Evolutionary conservation across 2,113 vertebrate genomes (phyloP).

Genomic region (Oncorhynchus masou): DNA sequence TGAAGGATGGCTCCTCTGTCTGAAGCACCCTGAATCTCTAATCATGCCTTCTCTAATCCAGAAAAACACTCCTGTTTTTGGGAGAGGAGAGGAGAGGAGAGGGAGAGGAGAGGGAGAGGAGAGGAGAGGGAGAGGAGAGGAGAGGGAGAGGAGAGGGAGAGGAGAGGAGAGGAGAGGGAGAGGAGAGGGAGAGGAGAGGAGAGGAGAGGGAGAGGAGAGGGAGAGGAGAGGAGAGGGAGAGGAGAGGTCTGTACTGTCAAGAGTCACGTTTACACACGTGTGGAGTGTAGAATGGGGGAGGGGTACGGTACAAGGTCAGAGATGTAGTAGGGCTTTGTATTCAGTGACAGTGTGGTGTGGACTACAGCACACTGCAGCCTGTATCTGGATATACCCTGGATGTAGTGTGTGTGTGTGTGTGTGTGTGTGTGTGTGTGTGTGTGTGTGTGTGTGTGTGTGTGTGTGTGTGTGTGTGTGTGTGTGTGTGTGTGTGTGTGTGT

Average conservation of each 20-base stretch:
- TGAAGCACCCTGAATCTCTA: neutral
- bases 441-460: no score
- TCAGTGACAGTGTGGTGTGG: no score
- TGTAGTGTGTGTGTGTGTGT: neutral
- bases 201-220: neutral
- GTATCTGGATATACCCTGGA: neutral
- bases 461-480: no score
- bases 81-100: neutral
- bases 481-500: no score
- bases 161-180: neutral
- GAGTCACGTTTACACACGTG: neutral
- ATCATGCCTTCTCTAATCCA: no score
- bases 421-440: no score
- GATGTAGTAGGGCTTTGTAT: no score
- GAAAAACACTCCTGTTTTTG: neutral
- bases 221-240: no score
- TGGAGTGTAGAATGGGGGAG: neutral
- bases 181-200: neutral
- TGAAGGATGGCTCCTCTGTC: no score
- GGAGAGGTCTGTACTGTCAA: neutral
- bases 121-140: neutral
- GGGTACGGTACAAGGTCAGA: no score
- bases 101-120: no score
- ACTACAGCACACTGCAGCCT: neutral
- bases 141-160: no score